Conservation (phyloP, 2,888 invertebrate genomes). For the Eupsilia transversa region DNA sequence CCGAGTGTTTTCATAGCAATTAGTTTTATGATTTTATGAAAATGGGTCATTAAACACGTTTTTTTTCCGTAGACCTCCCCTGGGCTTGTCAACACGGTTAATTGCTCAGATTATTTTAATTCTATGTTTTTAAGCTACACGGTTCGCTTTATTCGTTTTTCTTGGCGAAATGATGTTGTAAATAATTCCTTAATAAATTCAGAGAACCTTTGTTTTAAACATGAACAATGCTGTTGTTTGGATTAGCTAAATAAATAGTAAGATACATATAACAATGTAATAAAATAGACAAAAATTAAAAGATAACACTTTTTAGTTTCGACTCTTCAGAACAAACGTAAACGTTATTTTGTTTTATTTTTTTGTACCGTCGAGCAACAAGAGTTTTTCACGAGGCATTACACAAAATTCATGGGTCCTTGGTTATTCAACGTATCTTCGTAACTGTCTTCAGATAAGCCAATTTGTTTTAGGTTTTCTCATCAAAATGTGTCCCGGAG, state of each 20-base stretch:
- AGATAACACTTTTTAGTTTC: background rate
- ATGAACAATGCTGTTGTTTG: background rate
- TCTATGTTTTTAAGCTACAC: background rate
- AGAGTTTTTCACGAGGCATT: background rate
- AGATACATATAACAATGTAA: background rate
- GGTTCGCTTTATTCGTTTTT: constrained; percentile 3
- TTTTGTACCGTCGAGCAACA: background rate
- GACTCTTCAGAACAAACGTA: background rate
- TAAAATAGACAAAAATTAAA: background rate
- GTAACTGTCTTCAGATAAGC: background rate
- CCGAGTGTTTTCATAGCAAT: constrained; percentile 14
- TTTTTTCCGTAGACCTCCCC: constrained; percentile 43
- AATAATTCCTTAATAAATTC: background rate
- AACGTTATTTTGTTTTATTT: background rate
- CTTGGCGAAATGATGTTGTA: background rate
- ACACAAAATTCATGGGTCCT: background rate
- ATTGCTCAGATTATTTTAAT: constrained; percentile 66
- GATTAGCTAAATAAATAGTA: background rate
- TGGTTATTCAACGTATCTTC: background rate
- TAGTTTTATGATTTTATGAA: constrained; percentile 15
- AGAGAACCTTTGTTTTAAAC: background rate
- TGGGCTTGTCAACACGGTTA: constrained; percentile 54
- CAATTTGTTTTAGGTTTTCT: background rate
- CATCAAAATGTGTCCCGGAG: background rate
- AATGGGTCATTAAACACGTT: constrained; percentile 9